A percentile compares a stretch with the other conserved stretches of the same genome.
phyloP scores from a whole-genome alignment of 2,113 vertebrate species.

The Isichthys henryi region DNA sequence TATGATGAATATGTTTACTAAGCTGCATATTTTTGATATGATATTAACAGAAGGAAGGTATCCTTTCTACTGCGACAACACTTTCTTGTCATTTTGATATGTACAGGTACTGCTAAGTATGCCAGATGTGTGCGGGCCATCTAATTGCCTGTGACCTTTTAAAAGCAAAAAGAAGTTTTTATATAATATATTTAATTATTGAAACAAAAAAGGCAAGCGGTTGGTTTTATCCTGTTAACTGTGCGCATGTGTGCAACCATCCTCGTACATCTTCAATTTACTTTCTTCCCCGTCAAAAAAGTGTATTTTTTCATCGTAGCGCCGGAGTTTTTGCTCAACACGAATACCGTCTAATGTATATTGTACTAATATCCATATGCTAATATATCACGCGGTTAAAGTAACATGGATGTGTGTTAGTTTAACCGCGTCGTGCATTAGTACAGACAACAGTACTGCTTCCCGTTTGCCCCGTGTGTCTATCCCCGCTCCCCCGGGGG shows the following conservation, averaged over 20 bases:
- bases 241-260: conserved; percentile 28
- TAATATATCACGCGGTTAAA: too few relatives aligned
- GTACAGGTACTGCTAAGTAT: conserved; percentile 58
- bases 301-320: not conserved
- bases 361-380: too few relatives aligned
- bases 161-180: conserved; percentile 44
- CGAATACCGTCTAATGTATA: not conserved
- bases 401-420: too few relatives aligned
- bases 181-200: conserved; percentile 71
- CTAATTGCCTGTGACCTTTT: not conserved
- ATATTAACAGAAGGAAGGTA: conserved; percentile 63
- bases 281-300: not conserved
- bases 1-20: conserved; percentile 74
- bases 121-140: conserved; percentile 30
- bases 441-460: not conserved
- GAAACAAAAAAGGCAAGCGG: conserved; percentile 48
- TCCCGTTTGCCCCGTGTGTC: not conserved
- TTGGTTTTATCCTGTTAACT: conserved; percentile 34
- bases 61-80: conserved; percentile 63
- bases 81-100: conserved; percentile 62
- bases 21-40: conserved; percentile 81
- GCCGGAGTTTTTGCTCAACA: not conserved
- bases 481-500: not conserved
- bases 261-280: conserved; percentile 7
- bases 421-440: not conserved